Conservation (phyloP, 2,113 vertebrate species). For the Planiliza haematocheilus region DNA sequence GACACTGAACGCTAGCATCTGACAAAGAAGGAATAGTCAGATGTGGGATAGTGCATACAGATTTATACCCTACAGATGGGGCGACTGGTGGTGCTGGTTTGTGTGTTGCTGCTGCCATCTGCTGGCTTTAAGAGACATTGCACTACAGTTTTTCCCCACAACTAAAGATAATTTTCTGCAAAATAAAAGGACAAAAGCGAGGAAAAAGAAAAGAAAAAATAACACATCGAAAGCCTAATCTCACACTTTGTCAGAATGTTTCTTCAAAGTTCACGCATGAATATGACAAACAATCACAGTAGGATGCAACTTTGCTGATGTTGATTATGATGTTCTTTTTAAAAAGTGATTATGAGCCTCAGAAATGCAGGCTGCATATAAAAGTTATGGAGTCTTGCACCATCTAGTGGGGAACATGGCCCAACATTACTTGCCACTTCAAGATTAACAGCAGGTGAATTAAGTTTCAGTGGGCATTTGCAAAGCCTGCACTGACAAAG, state of each 20-base stretch:
- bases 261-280: neutral
- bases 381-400: constrained; percentile 18
- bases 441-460: neutral
- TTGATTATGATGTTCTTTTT: neutral
- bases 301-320: neutral
- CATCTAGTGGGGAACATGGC: constrained; percentile 51
- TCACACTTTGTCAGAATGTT: neutral
- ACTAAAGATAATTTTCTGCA: neutral
- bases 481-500: neutral
- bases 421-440: neutral
- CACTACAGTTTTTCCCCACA: neutral
- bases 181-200: neutral
- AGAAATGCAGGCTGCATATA: neutral
- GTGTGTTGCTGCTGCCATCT: constrained; percentile 70
- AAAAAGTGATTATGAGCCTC: neutral
- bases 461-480: constrained; percentile 7
- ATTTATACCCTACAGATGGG: neutral
- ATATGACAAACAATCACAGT: neutral
- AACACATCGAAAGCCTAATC: neutral
- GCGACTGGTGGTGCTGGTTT: neutral
- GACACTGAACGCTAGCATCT: neutral
- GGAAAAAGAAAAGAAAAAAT: neutral
- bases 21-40: neutral
- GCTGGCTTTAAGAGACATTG: constrained; percentile 32
- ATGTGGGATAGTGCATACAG: neutral